Evolutionary conservation across 2,888 invertebrate species (phyloP), one percentile per base, ranked within the genome.

Genomic region (Lucinisca nassula): DNA sequence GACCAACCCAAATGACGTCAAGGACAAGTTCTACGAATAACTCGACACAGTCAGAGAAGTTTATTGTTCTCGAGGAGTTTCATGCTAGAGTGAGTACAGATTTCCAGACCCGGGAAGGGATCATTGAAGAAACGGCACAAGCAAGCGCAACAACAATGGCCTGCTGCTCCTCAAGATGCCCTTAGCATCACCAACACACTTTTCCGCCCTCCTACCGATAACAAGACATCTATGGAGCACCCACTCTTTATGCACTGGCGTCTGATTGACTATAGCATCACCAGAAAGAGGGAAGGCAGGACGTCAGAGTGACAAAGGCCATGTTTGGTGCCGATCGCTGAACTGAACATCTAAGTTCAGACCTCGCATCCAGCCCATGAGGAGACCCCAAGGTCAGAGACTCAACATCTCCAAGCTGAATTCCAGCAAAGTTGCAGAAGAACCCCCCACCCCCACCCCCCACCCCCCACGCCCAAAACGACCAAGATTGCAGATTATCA

Each of bases 191-290:
- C 55, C 3, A 77, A 77, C 77, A 77, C 58, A 14, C n/a, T 77
- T 35, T 77, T 55, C 6, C 24, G 83, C 17, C 24, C 17, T 45
- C 38, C 24, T 35, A 79, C 27, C 27, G 37, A 58, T n/a, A 67
- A 55, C 79, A 79, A 79, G 72, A 58, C 79, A 10, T 30, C 79
- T 3, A 79, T 72, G 84, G 74, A 74, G 74, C 84, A 79, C 55
- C 75, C 79, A 30, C 30, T 38, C 14, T 74, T 74, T 0, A 75
- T 79, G 37, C 79, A 79, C 24, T 73, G 84, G 74, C 84, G 74
- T 40, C 27, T 73, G n/a, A 77, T 78, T 8, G 78, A 78, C 73
- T 79, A 61, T 38, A 38, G 78, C 55, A 77, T 83, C 51, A 37
- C 14, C n/a, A 45, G 58, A 37, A n/a, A 21, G 17, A 27, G 8